Conservation (phyloP, 2,113 vertebrate genomes). For the Canis aureus region DNA sequence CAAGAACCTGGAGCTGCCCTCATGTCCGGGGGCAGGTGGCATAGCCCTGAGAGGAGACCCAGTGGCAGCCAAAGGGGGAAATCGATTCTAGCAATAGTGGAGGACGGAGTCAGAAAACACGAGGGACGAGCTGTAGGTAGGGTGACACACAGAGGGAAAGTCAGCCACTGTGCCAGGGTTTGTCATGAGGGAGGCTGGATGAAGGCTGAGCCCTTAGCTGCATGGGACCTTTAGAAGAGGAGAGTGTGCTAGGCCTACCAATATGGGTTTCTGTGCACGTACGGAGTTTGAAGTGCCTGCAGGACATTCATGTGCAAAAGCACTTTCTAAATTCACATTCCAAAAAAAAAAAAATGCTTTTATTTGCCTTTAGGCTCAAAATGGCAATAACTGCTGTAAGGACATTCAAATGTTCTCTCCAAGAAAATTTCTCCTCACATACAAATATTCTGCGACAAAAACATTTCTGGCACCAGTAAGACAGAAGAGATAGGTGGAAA, state of each 20-base stretch:
- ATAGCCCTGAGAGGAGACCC: background rate
- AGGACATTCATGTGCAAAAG: constrained; percentile 8
- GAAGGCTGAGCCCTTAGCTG: background rate
- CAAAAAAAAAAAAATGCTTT: background rate
- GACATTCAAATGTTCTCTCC: background rate
- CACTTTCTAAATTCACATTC: constrained; percentile 52
- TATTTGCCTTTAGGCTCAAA: constrained; percentile 46
- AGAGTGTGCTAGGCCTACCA: background rate
- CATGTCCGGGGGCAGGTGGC: background rate
- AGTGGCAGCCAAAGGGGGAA: background rate
- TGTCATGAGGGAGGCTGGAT: background rate
- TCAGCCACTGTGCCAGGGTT: background rate
- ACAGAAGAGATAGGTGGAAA: background rate
- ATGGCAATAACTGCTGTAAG: background rate
- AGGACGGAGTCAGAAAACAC: background rate
- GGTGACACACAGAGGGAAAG: background rate
- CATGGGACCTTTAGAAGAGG: background rate
- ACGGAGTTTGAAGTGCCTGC: background rate
- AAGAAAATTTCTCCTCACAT: constrained; percentile 18
- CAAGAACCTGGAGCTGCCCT: background rate
- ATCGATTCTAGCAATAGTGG: background rate
- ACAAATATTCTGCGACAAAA: background rate
- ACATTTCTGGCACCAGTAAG: background rate
- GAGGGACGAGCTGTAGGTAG: rapidly evolving
- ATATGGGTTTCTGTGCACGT: background rate